Conservation (phyloP, 2,888 invertebrate genomes). For the Apocheima hispidaria region DNA sequence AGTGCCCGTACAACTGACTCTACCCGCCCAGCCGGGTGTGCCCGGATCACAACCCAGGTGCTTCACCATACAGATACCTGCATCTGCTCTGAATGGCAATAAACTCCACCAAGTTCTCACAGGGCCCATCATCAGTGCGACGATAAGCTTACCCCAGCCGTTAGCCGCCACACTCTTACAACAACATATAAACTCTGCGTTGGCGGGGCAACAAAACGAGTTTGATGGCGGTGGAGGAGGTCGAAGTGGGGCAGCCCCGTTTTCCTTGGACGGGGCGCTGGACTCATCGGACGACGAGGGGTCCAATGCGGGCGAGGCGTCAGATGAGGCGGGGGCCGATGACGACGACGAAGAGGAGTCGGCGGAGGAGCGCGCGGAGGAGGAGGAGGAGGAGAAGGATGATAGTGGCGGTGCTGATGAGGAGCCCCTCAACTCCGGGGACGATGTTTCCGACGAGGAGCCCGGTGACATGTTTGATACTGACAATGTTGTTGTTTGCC, state of each 20-base stretch:
- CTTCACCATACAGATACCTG: slow-evolving; percentile 96
- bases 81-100: slow-evolving; percentile 92
- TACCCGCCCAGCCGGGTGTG: slow-evolving; percentile 92
- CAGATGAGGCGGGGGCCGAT: slow-evolving; percentile 90
- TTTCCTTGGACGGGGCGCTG: slow-evolving; percentile 87
- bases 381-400: slow-evolving; percentile 90
- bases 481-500: slow-evolving; percentile 99
- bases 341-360: slow-evolving; percentile 93
- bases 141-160: slow-evolving; percentile 93
- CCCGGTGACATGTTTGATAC: slow-evolving; percentile 98
- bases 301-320: slow-evolving; percentile 84
- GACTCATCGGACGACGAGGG: slow-evolving; percentile 92
- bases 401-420: slow-evolving; percentile 89
- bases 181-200: slow-evolving; percentile 94
- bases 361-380: slow-evolving; percentile 87
- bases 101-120: slow-evolving; percentile 91
- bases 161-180: slow-evolving; percentile 94
- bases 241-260: slow-evolving; percentile 75
- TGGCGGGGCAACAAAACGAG: slow-evolving; percentile 83
- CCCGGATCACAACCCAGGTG: slow-evolving; percentile 90
- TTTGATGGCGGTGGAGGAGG: slow-evolving; percentile 82
- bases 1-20: slow-evolving; percentile 89
- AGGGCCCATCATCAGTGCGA: slow-evolving; percentile 95
- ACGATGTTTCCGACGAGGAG: slow-evolving; percentile 99
- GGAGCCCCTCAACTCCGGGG: slow-evolving; percentile 98